Conservation (phyloP, 2,888 invertebrate genomes). For the Theretra japonica region DNA sequence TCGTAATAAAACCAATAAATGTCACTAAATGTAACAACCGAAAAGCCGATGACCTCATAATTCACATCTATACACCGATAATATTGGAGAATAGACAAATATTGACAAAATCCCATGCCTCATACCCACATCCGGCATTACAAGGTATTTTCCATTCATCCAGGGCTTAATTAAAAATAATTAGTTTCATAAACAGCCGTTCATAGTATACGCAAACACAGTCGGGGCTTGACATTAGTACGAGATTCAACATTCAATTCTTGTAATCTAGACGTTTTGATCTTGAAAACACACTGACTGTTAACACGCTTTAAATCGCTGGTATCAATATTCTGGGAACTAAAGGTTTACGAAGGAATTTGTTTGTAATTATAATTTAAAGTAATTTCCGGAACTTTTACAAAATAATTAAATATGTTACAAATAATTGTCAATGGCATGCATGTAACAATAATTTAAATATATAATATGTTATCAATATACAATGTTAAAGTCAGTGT, state of each 20-base stretch:
- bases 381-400: too few relatives aligned
- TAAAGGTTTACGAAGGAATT: too few relatives aligned
- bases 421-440: too few relatives aligned
- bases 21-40: too few relatives aligned
- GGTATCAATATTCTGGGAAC: too few relatives aligned
- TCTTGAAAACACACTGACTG: constrained; percentile 42
- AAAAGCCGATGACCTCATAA: too few relatives aligned
- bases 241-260: constrained; percentile 43
- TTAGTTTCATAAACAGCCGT: not conserved
- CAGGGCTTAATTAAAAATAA: constrained; percentile 5
- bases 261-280: constrained; percentile 44
- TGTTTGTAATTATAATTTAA: too few relatives aligned
- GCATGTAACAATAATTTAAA: too few relatives aligned
- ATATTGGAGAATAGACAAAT: not conserved
- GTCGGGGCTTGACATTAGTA: constrained; percentile 39
- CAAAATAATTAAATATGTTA: too few relatives aligned
- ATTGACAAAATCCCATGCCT: not conserved
- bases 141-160: not conserved
- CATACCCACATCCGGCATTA: not conserved
- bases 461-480: too few relatives aligned
- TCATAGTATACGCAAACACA: constrained; percentile 29
- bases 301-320: not conserved
- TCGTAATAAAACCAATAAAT: too few relatives aligned
- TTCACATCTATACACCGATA: not conserved
- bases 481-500: too few relatives aligned